A percentile compares a stretch with the other conserved stretches of the same genome.
Conservation (phyloP, 1,140 invertebrate species). For the Kradibia gibbosae region DNA sequence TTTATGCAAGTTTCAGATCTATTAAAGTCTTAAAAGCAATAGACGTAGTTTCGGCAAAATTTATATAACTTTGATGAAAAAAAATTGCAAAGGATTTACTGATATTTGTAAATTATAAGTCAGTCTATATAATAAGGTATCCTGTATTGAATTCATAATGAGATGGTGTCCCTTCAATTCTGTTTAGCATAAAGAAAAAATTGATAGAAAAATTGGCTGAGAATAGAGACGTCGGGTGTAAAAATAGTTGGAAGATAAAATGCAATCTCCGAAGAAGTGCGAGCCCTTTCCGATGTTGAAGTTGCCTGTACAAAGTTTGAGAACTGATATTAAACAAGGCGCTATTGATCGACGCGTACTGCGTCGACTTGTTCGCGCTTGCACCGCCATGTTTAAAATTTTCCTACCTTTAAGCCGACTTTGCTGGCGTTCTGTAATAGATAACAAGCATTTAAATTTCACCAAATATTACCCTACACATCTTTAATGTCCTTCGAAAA, state of each 20-base stretch:
- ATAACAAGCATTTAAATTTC: constrained; percentile 19
- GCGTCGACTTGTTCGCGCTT: constrained; percentile 62
- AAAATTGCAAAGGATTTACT: neutral
- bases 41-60: neutral
- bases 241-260: constrained; percentile 4
- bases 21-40: constrained; percentile 1
- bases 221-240: neutral
- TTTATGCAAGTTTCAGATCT: constrained; percentile 3
- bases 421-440: neutral
- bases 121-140: neutral
- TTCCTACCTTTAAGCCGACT: constrained; percentile 57
- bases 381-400: constrained; percentile 73
- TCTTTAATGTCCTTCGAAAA: neutral
- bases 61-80: constrained; percentile 27
- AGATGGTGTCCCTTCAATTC: neutral
- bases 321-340: constrained; percentile 72
- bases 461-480: neutral
- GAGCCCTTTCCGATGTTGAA: constrained; percentile 52
- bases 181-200: neutral
- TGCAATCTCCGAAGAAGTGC: constrained; percentile 2
- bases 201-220: neutral
- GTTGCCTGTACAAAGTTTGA: constrained; percentile 66
- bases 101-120: neutral
- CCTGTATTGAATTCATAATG: neutral
- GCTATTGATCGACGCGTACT: constrained; percentile 71